These are phyloP conservation scores for Lethrus apterus DNA, from an alignment of 1,140 invertebrate species.

Conservation along the genomic window DNA sequence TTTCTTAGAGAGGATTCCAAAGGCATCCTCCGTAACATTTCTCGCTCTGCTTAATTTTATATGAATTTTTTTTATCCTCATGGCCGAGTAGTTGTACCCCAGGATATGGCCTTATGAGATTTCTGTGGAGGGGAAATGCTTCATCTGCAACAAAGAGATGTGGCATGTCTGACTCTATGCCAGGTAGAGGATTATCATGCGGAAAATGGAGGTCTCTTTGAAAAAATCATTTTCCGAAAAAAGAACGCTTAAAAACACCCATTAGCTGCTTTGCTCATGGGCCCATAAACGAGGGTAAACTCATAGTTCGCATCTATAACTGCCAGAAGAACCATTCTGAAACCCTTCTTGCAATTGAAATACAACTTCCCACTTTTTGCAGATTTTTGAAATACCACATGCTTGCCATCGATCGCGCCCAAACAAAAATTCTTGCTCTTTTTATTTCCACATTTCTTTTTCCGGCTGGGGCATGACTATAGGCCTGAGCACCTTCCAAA, in stretches of 20 bases:
- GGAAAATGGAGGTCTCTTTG: no score
- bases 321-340: slow-evolving; percentile 5
- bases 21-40: slow-evolving; percentile 36
- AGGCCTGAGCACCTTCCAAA: slow-evolving; percentile 11
- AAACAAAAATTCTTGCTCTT: no score
- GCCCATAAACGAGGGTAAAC: slow-evolving; percentile 3
- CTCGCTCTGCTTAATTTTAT: no score
- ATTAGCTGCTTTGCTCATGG: no score
- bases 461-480: slow-evolving; percentile 24
- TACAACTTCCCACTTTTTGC: slow-evolving; percentile 6
- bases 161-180: no score
- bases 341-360: slow-evolving; percentile 13
- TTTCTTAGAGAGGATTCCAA: slow-evolving; percentile 23
- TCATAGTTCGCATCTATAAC: slow-evolving; percentile 10
- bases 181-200: no score
- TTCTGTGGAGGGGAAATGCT: slow-evolving; percentile 39
- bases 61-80: no score
- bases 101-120: slow-evolving; percentile 41
- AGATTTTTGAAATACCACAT: slow-evolving; percentile 1
- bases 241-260: no score
- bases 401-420: slow-evolving; percentile 29
- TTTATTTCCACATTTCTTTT: slow-evolving; percentile 27
- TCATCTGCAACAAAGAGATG: slow-evolving; percentile 42
- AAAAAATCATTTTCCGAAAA: no score
- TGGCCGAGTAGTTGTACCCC: no score